Conservation (phyloP, 2,113 vertebrate species). For the Sinocyclocheilus anophthalmus region DNA sequence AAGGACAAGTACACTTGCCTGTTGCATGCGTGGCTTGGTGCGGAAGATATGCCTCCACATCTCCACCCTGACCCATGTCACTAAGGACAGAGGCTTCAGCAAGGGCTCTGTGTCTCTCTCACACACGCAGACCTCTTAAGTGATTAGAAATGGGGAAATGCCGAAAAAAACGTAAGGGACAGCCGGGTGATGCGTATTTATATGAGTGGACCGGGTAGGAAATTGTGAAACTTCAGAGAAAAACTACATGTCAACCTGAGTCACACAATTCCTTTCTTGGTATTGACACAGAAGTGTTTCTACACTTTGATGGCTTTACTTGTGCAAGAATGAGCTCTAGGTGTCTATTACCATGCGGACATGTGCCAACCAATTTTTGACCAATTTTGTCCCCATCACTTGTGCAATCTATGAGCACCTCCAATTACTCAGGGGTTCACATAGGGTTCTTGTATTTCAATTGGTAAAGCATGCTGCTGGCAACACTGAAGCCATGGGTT, state of each 20-base stretch:
- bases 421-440: too few relatives aligned
- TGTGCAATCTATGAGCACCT: too few relatives aligned
- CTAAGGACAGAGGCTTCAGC: too few relatives aligned
- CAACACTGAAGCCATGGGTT: too few relatives aligned
- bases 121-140: background rate
- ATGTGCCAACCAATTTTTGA: too few relatives aligned
- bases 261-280: constrained; percentile 5
- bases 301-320: background rate
- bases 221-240: constrained; percentile 5
- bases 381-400: too few relatives aligned
- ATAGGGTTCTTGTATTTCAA: too few relatives aligned
- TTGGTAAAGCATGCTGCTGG: too few relatives aligned
- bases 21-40: constrained; percentile 70
- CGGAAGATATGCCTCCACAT: constrained; percentile 85
- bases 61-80: constrained; percentile 56
- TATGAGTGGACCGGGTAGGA: background rate
- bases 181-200: background rate
- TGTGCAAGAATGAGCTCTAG: background rate
- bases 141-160: constrained; percentile 31
- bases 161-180: background rate
- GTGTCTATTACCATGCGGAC: too few relatives aligned
- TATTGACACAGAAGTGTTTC: constrained; percentile 14
- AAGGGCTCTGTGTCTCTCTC: background rate
- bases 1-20: constrained; percentile 76
- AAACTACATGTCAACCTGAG: constrained; percentile 40